Conservation (phyloP, 2,113 vertebrate species). For the Himantopus leucocephalus region DNA sequence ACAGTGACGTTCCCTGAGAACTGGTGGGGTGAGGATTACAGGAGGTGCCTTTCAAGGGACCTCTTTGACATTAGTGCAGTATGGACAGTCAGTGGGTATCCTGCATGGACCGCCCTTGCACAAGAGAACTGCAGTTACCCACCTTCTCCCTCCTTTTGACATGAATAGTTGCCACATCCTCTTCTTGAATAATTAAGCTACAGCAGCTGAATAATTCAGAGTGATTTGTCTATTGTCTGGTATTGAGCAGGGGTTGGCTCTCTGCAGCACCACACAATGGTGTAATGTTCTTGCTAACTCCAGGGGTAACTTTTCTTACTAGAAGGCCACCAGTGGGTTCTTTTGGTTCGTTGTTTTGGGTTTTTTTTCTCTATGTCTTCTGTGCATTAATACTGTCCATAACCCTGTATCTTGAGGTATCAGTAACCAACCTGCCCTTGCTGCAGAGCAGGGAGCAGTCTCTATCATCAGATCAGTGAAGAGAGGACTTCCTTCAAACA, state of each 20-base stretch:
- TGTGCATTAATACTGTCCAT: not conserved
- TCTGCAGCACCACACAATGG: not conserved
- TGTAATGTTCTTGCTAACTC: not conserved
- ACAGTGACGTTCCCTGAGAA: not conserved
- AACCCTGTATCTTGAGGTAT: not conserved
- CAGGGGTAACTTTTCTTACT: not conserved
- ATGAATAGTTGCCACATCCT: not conserved
- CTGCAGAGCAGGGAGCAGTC: not conserved
- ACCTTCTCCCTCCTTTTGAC: not conserved
- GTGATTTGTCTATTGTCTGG: not conserved
- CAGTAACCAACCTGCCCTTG: not conserved
- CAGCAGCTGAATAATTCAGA: not conserved
- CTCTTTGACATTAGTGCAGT: not conserved
- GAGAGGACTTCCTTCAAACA: not conserved
- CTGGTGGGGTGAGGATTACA: not conserved
- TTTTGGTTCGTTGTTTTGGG: not conserved
- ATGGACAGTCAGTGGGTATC: not conserved
- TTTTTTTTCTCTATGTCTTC: not conserved
- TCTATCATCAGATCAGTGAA: not conserved
- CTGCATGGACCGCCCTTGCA: not conserved
- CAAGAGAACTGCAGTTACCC: not conserved
- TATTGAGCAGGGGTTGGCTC: not conserved
- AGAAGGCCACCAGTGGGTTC: not conserved
- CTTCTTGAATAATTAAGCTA: not conserved
- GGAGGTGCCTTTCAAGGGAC: not conserved